Evolutionary conservation across 2,797 vertebrate species (phyloP).

Genomic region (Sebastes trivittatus): DNA sequence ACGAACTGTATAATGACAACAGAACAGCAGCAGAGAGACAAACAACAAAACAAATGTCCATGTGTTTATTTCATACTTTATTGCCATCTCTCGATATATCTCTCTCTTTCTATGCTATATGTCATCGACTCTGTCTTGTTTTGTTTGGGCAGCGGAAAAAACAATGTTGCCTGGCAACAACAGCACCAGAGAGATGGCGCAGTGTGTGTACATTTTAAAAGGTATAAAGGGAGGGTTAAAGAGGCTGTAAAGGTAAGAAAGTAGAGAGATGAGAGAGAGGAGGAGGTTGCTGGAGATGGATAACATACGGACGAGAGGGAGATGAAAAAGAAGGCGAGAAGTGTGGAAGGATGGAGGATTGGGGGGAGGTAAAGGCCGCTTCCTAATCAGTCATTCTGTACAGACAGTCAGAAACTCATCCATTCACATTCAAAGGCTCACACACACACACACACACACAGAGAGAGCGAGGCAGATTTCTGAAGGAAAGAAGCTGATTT

Average conservation of each 20-base stretch:
- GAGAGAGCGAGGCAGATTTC: not conserved
- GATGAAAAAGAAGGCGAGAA: not conserved
- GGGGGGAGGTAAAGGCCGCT: not conserved
- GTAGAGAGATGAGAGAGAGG: not conserved
- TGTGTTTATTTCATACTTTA: conserved; percentile 17
- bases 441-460: not conserved
- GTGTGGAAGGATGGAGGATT: not conserved
- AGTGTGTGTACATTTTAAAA: conserved; percentile 20
- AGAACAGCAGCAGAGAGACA: conserved; percentile 30
- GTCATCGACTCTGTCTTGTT: not conserved
- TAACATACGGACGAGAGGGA: not conserved
- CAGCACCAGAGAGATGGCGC: conserved; percentile 28
- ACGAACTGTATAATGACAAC: conserved; percentile 20
- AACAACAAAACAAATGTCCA: conserved; percentile 30
- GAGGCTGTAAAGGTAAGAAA: not conserved
- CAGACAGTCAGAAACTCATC: conserved; percentile 11
- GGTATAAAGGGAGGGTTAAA: conserved; percentile 16
- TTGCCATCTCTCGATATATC: not conserved
- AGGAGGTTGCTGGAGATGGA: not conserved
- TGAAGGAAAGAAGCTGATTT: conserved; percentile 49
- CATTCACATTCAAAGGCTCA: not conserved
- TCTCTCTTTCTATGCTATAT: conserved; percentile 6
- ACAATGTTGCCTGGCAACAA: conserved; percentile 77
- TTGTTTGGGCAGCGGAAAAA: conserved; percentile 62
- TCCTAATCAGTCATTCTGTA: conserved; percentile 38